These are phyloP conservation scores for Tipula confusa DNA, from an alignment of 2,888 invertebrate genomes.

Conservation along the genomic window DNA sequence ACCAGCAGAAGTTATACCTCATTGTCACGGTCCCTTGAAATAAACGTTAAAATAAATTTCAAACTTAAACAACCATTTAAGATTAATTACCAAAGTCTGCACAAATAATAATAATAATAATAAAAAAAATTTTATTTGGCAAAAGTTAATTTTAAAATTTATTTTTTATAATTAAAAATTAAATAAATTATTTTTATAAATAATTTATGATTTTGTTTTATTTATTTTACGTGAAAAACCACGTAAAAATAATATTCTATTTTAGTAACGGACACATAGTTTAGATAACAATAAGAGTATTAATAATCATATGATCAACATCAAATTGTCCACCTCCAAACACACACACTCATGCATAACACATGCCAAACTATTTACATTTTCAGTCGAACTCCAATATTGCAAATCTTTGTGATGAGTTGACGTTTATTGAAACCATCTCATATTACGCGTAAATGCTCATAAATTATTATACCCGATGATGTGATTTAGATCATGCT, in stretches of 20 bases:
- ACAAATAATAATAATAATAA: neutral
- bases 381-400: too few species aligned
- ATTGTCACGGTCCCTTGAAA: too few species aligned
- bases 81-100: neutral
- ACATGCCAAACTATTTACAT: neutral
- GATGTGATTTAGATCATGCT: too few species aligned
- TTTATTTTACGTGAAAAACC: neutral
- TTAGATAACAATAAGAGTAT: neutral
- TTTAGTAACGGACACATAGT: too few species aligned
- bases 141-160: neutral
- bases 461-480: too few species aligned
- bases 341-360: too few species aligned
- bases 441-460: neutral
- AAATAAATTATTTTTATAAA: neutral
- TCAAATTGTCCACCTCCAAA: neutral
- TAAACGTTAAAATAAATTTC: too few species aligned
- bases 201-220: neutral
- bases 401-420: too few species aligned
- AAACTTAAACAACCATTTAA: neutral
- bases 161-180: neutral
- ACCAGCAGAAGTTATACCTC: too few species aligned
- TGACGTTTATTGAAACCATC: neutral
- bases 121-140: neutral
- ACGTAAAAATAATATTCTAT: too few species aligned
- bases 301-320: neutral